Evolutionary conservation across 2,113 vertebrate genomes (phyloP).

Genomic region (Heterotilapia buettikoferi): DNA sequence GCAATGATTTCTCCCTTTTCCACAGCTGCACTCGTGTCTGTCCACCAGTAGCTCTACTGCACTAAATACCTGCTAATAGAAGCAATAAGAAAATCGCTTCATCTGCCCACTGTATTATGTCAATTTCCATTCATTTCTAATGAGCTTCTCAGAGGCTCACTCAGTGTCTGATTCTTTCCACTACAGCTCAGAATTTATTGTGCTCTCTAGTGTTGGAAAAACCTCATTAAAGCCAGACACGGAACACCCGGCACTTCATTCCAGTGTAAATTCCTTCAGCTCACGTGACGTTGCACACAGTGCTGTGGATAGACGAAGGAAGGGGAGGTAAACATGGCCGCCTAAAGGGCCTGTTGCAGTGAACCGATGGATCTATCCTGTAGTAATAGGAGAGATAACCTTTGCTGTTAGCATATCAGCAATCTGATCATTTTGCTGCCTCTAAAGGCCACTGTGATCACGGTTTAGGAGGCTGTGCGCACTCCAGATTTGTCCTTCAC

Average conservation of each 20-base stretch:
- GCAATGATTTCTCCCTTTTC: neutral
- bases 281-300: slow-evolving; percentile 5
- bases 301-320: neutral
- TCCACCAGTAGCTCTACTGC: neutral
- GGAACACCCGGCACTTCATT: slow-evolving; percentile 44
- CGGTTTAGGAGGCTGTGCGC: neutral
- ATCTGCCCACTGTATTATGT: neutral
- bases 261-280: slow-evolving; percentile 45
- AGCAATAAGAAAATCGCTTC: neutral
- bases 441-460: neutral
- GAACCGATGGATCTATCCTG: neutral
- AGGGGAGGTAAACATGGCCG: slow-evolving; percentile 9
- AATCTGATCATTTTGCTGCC: neutral
- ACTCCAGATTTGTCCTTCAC: neutral
- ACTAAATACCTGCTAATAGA: neutral
- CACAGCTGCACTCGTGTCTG: neutral
- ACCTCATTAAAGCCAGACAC: slow-evolving; percentile 29
- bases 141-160: slow-evolving; percentile 18
- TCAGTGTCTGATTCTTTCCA: slow-evolving; percentile 49
- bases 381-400: neutral
- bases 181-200: slow-evolving; percentile 30
- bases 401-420: neutral
- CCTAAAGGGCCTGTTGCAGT: neutral
- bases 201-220: slow-evolving; percentile 40
- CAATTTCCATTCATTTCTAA: slow-evolving; percentile 23